phyloP scores from a whole-genome alignment of 2,797 vertebrate species.

The Cirrhinus mrigala region DNA sequence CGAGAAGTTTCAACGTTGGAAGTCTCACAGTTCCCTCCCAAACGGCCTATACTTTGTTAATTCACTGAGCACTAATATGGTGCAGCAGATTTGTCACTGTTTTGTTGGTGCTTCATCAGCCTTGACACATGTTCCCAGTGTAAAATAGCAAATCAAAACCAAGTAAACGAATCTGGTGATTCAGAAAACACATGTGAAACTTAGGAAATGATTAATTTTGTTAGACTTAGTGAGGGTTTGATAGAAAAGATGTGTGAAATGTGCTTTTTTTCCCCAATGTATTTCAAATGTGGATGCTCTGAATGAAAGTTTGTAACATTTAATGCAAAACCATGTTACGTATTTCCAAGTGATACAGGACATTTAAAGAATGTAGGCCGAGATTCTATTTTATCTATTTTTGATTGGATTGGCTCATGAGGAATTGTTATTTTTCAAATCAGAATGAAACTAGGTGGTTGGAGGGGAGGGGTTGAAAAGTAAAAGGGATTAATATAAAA shows the following conservation, averaged over 20 bases:
- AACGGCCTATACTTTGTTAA: slow-evolving; percentile 21
- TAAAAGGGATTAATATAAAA: slow-evolving; percentile 11
- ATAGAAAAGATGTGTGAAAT: neutral
- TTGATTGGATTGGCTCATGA: slow-evolving; percentile 15
- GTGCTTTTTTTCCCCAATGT: neutral
- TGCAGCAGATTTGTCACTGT: slow-evolving; percentile 26
- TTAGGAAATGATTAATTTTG: neutral
- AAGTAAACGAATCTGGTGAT: slow-evolving; percentile 30
- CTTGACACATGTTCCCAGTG: neutral
- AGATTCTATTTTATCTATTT: neutral
- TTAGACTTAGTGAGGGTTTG: neutral
- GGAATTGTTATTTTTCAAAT: slow-evolving; percentile 7
- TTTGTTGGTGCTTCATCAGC: slow-evolving; percentile 18
- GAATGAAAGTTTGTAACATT: neutral
- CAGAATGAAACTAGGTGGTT: neutral
- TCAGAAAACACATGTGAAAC: neutral
- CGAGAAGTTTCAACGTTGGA: slow-evolving; percentile 19
- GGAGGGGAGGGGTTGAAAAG: neutral
- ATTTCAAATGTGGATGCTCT: neutral
- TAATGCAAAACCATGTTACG: neutral
- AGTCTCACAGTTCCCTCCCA: slow-evolving; percentile 17
- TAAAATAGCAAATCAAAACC: slow-evolving; percentile 16
- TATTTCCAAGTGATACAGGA: neutral
- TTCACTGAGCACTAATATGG: slow-evolving; percentile 38
- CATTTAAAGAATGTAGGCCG: neutral